Conservation (phyloP, 2,113 vertebrate species). For the Pseudonaja textilis region DNA sequence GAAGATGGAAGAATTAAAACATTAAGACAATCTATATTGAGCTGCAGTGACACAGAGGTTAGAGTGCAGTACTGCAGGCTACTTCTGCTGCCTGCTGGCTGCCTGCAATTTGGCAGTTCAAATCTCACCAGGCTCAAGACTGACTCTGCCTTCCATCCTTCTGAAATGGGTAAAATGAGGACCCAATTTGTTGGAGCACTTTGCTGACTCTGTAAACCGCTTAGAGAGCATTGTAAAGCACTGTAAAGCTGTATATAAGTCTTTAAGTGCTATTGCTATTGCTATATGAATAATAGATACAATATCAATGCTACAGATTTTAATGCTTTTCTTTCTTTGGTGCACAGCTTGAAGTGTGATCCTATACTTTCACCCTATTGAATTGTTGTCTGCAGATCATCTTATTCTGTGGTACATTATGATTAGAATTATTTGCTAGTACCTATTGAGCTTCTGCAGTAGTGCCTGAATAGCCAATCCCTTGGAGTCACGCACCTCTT, state of each 20-base stretch:
- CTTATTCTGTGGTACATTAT: not conserved
- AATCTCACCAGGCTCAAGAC: too few species aligned
- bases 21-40: not conserved
- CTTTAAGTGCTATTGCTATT: not conserved
- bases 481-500: conserved; percentile 79
- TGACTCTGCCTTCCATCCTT: too few species aligned
- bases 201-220: too few species aligned
- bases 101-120: too few species aligned
- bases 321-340: not conserved
- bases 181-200: too few species aligned
- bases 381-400: too few species aligned
- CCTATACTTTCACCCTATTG: not conserved
- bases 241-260: too few species aligned
- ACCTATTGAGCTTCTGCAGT: conserved; percentile 75
- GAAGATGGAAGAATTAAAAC: not conserved
- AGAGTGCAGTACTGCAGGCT: too few species aligned
- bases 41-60: too few species aligned
- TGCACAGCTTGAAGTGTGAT: not conserved
- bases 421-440: not conserved
- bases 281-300: not conserved
- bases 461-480: conserved; percentile 69
- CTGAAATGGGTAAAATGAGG: too few species aligned
- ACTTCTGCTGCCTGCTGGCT: too few species aligned
- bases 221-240: too few species aligned
- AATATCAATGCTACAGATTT: not conserved